phyloP scores from a whole-genome alignment of 2,888 invertebrate genomes.

The Listrodromus nycthemerus region DNA sequence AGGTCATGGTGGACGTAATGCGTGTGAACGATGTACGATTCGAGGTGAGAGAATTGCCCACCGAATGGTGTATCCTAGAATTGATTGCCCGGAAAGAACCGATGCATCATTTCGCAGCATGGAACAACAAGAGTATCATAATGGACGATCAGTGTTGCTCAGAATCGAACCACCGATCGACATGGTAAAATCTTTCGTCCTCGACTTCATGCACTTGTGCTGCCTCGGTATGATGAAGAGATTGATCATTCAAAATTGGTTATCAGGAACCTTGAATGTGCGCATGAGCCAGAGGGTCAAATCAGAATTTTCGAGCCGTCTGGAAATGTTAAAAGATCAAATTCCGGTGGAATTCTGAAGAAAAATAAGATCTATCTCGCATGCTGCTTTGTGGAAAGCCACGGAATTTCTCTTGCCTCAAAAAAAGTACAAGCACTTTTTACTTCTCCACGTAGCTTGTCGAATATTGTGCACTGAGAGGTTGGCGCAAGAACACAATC shows the following conservation, averaged over 20 bases:
- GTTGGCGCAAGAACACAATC: too few relatives aligned
- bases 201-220: constrained; percentile 67
- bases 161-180: too few relatives aligned
- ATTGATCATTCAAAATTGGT: constrained; percentile 46
- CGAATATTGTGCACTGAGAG: too few relatives aligned
- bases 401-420: constrained; percentile 68
- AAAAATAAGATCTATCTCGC: constrained; percentile 60
- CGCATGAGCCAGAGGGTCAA: not conserved
- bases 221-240: constrained; percentile 62
- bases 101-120: too few relatives aligned
- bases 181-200: too few relatives aligned
- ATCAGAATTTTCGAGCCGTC: constrained; percentile 1
- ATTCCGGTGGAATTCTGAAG: constrained; percentile 72
- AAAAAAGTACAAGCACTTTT: constrained; percentile 70
- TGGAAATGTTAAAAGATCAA: constrained; percentile 1
- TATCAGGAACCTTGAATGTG: not conserved
- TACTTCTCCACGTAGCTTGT: constrained; percentile 68
- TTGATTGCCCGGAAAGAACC: too few relatives aligned
- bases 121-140: too few relatives aligned
- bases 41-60: too few relatives aligned
- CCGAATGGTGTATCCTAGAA: too few relatives aligned
- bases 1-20: too few relatives aligned
- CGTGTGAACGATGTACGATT: too few relatives aligned
- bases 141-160: too few relatives aligned
- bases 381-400: constrained; percentile 70